Percentiles rank a stretch among this genome's conserved stretches.
phyloP scores from a whole-genome alignment of 2,797 vertebrate genomes.

The Mormyrus proboscirostris region DNA sequence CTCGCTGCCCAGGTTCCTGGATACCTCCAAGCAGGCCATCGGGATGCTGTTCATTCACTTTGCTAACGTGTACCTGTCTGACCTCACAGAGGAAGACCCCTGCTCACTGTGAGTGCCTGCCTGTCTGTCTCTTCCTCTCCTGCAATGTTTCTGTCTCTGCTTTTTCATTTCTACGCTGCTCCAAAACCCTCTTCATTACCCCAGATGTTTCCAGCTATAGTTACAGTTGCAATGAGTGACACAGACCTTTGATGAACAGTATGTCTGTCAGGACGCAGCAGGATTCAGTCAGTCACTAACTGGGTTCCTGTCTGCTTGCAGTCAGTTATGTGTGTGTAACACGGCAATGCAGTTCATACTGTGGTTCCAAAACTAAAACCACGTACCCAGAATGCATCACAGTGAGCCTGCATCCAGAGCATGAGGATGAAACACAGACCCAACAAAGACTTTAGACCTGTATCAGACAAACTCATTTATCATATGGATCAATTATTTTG shows the following conservation, averaged over 20 bases:
- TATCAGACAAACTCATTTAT: neutral
- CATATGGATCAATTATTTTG: neutral
- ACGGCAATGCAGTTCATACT: neutral
- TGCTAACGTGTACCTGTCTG: conserved; percentile 94
- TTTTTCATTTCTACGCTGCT: neutral
- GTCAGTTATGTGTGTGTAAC: neutral
- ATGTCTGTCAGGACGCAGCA: neutral
- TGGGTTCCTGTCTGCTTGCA: neutral
- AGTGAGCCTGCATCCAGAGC: neutral
- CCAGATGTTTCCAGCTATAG: neutral
- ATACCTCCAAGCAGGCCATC: conserved; percentile 98
- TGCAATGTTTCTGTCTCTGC: neutral
- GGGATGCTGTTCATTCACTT: conserved; percentile 99
- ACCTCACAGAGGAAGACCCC: conserved; percentile 90
- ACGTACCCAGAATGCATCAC: neutral
- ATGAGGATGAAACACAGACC: neutral
- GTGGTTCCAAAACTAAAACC: neutral
- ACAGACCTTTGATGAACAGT: neutral
- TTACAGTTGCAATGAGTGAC: neutral
- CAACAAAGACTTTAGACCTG: neutral
- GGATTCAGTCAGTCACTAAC: neutral
- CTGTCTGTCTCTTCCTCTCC: neutral
- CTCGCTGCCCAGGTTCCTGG: conserved; percentile 80
- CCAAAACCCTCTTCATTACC: neutral
- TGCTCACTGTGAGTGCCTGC: conserved; percentile 85